Conservation (phyloP, 2,888 invertebrate species). For the Lithophane ornitopus region DNA sequence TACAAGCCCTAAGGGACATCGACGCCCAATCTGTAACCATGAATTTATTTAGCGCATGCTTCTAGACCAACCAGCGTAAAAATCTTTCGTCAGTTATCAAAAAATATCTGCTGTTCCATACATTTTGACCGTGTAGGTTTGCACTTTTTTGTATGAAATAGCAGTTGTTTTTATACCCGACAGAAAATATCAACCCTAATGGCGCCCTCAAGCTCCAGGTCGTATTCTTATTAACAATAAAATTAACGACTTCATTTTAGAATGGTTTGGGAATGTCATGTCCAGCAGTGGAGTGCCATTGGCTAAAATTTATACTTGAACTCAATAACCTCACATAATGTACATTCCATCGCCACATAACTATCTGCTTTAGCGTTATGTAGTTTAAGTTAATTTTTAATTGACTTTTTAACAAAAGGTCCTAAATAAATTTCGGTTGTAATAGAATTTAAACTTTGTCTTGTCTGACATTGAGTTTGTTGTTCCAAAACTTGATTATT, state of each 20-base stretch:
- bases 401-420: not conserved
- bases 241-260: not conserved
- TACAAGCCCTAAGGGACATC: too few species aligned
- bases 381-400: not conserved
- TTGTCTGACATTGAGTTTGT: not conserved
- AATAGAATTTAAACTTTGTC: not conserved
- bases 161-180: not conserved
- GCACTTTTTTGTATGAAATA: not conserved
- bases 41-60: not conserved
- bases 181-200: not conserved
- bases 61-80: not conserved
- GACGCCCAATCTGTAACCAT: not conserved
- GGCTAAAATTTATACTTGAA: conserved; percentile 16
- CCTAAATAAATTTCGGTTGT: not conserved
- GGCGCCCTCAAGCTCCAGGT: not conserved
- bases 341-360: not conserved
- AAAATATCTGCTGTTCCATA: not conserved
- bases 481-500: not conserved
- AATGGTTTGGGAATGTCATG: not conserved
- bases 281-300: conserved; percentile 28
- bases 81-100: not conserved
- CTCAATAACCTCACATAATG: conserved; percentile 33
- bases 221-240: not conserved
- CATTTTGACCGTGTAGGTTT: not conserved
- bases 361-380: not conserved